Evolutionary conservation across 1,140 invertebrate genomes (phyloP), one percentile per base, ranked within the genome.

Genomic region (Ceratoteleas bidentatus): DNA sequence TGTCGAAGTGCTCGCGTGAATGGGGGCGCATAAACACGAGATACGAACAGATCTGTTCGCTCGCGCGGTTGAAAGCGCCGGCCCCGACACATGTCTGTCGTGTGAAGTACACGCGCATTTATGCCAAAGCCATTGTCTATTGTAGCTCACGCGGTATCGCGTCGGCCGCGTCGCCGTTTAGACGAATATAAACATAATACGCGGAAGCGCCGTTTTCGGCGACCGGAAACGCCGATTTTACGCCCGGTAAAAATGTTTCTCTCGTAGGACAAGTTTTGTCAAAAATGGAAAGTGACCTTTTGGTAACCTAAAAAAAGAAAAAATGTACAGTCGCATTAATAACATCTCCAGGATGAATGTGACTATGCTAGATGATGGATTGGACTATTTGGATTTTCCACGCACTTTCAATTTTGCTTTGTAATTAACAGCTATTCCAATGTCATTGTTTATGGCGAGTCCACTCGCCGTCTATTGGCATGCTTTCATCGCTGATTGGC

Each of bases 11-110:
- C 65, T 66, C 72, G 68, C 66, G 66, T 80, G 76, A 83, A 83
- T 83, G 33, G 75, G 45, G 62, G 68, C 24, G 64, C 81, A 76
- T 76, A 76, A 79, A 83, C 81, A 66, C 53, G 61, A 80, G 76
- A 84, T 84, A 80, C 76, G 81, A 73, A 76, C 72, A 80, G 73
- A 80, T 80, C 68, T 80, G 76, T 75, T 84, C 73, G 77, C 65
- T 72, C 73, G 76, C 62, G 68, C 72, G 70, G 52, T 79, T 84
- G 68, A 84, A 84, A 84, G 76, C 81, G 68, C 57, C 81, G 70
- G 76, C 61, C 75, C 79, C 81, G 81, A 84, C 81, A 84, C 76
- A 84, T 84, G 76, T 84, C 81, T 84, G 72, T 83, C 53, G 76
- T 80, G 70, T 77, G 73, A 84, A 80, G 76, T 80, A 84, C 76